Conservation (phyloP, 1,140 invertebrate genomes). For the Pogonognathellus flavescens region DNA sequence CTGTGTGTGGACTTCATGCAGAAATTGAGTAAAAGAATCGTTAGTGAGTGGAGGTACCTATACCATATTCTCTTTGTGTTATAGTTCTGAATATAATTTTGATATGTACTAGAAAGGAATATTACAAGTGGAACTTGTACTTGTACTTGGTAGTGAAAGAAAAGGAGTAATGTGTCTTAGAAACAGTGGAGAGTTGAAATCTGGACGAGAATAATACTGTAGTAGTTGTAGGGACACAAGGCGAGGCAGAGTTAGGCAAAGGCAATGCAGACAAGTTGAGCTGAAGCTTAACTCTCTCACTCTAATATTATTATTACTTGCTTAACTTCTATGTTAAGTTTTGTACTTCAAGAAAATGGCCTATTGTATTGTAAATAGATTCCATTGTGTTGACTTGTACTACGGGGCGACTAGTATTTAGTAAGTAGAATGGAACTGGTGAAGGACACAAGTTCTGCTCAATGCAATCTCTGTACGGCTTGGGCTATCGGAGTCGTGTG, state of each 20-base stretch:
- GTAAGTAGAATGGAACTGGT: not conserved
- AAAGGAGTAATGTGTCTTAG: too few relatives aligned
- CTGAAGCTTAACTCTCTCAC: slow-evolving; percentile 6
- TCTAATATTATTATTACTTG: not conserved
- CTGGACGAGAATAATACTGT: slow-evolving; percentile 5
- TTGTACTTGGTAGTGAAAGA: too few relatives aligned
- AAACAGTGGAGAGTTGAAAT: slow-evolving; percentile 5
- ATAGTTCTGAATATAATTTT: too few relatives aligned
- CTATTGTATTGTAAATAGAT: not conserved
- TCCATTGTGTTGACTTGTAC: not conserved
- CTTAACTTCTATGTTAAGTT: slow-evolving; percentile 26
- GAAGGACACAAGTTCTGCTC: too few relatives aligned
- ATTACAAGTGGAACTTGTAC: too few relatives aligned
- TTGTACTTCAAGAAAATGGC: not conserved
- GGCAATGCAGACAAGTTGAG: slow-evolving; percentile 43
- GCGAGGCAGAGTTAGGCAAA: too few relatives aligned
- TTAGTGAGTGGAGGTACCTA: not conserved
- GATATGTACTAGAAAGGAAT: too few relatives aligned
- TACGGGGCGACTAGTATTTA: not conserved
- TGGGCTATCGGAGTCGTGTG: too few relatives aligned
- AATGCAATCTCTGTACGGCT: too few relatives aligned
- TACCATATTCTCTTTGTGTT: too few relatives aligned
- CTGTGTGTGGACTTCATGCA: not conserved
- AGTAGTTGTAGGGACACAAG: not conserved
- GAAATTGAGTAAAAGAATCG: slow-evolving; percentile 13